phyloP scores from a whole-genome alignment of 1,140 invertebrate genomes.

The Musca domestica region DNA sequence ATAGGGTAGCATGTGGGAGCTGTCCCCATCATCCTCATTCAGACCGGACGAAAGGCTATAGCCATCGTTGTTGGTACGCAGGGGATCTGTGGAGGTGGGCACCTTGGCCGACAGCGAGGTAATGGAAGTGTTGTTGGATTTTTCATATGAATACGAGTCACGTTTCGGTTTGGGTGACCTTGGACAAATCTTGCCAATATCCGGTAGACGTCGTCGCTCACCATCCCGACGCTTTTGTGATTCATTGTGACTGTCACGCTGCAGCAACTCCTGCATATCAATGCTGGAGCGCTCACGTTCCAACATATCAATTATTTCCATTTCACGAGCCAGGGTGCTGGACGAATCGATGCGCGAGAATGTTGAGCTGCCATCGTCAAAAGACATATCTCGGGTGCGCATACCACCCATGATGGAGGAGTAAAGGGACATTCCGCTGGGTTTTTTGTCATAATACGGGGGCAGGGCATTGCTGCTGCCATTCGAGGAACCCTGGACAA shows the following conservation, averaged over 20 bases:
- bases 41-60: slow-evolving; percentile 18
- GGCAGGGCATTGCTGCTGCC: slow-evolving; percentile 6
- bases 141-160: slow-evolving; percentile 26
- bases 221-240: slow-evolving; percentile 29
- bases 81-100: slow-evolving; percentile 36
- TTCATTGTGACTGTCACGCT: slow-evolving; percentile 41
- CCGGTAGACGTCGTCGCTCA: slow-evolving; percentile 41
- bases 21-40: slow-evolving; percentile 6
- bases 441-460: slow-evolving; percentile 19
- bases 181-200: slow-evolving; percentile 48
- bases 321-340: slow-evolving; percentile 47
- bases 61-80: neutral
- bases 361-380: slow-evolving; percentile 45
- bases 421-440: slow-evolving; percentile 1
- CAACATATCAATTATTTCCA: slow-evolving; percentile 51
- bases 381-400: slow-evolving; percentile 43
- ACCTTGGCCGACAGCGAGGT: slow-evolving; percentile 20
- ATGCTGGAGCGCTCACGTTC: slow-evolving; percentile 49
- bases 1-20: slow-evolving; percentile 5
- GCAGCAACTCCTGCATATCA: slow-evolving; percentile 49
- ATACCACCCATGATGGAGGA: slow-evolving; percentile 19
- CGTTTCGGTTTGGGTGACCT: slow-evolving; percentile 39
- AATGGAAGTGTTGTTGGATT: slow-evolving; percentile 14
- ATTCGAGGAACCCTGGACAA: slow-evolving; percentile 32
- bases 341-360: slow-evolving; percentile 40